Evolutionary conservation across 2,797 vertebrate genomes (phyloP), one percentile per base, ranked within the genome.

Genomic region (Xenentodon cancila): DNA sequence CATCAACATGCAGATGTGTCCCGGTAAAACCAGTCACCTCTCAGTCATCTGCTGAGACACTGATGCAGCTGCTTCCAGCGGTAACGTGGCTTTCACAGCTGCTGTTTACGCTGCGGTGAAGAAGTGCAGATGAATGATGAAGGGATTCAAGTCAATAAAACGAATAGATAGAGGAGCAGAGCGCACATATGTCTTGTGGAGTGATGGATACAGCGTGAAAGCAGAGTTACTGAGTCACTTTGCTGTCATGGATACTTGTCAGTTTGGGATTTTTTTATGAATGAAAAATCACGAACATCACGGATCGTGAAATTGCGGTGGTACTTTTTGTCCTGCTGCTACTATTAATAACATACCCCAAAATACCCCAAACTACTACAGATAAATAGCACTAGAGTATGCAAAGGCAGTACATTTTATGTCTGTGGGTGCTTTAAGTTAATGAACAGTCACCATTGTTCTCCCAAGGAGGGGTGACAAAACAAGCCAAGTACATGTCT

Each of bases 91-190:
- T 15, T 15, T 32, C 59, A 18, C 82, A 81, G 81, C 81, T 81
- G 79, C 74, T 80, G 79, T 75, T 87, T 68, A 66, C 44, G 9
- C 60, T 18, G 58, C 63, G 44, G 70, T 32, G 59, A 49, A 21
- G 62, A 49, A 50, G 65, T 0, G 57, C 19, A 57, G 60, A 68
- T 59, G 77, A 64, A 63, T 3, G 71, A 81, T 71, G 71, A 8
- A 77, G 65, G 25, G 22, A 47, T 47, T 9, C 5, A 37, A 77
- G 62, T 65, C 75, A 49, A 58, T 70, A n/a, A 58, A 59, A 46
- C 13, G n/a, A 67, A 50, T 62, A 30, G 54, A 57, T 51, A 53
- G 52, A 46, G 59, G 27, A 18, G 8, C 50, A 49, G 63, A 12
- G 62, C 0, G 20, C 17, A 44, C 25, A 64, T 64, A 47, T 52